phyloP scores from a whole-genome alignment of 2,888 invertebrate genomes.

The Rhagophthalmus giganteus region DNA sequence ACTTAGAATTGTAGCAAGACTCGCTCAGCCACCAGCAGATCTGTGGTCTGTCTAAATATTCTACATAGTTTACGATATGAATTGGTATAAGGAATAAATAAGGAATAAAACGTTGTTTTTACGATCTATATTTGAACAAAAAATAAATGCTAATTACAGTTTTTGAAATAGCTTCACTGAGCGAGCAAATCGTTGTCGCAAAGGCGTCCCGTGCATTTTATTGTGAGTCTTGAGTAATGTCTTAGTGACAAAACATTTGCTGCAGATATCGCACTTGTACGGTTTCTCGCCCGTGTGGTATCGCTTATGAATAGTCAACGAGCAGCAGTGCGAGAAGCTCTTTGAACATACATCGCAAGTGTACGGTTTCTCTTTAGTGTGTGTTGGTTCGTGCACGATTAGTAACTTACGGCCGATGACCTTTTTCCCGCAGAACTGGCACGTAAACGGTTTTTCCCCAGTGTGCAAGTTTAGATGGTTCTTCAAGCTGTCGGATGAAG shows the following conservation, averaged over 20 bases:
- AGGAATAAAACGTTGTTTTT: no score
- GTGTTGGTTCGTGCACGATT: constrained; percentile 41
- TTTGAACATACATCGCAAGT: constrained; percentile 48
- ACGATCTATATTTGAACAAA: no score
- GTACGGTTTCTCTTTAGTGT: constrained; percentile 49
- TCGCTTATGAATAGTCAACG: constrained; percentile 61
- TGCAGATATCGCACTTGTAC: constrained; percentile 61
- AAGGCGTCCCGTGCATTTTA: no score
- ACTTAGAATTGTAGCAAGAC: no score
- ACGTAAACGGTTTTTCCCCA: constrained; percentile 47
- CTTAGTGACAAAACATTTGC: constrained; percentile 57
- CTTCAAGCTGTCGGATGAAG: constrained; percentile 44
- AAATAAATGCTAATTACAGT: no score
- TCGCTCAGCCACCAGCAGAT: no score
- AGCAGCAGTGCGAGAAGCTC: constrained; percentile 62
- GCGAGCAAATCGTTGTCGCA: no score
- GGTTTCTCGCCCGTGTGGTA: constrained; percentile 64
- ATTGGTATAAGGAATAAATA: no score
- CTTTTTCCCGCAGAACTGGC: constrained; percentile 44
- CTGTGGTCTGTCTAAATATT: no score
- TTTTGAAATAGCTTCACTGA: no score
- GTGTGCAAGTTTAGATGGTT: constrained; percentile 48
- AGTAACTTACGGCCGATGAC: constrained; percentile 42
- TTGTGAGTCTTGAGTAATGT: constrained; percentile 3
- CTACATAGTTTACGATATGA: no score